phyloP scores from a whole-genome alignment of 2,113 vertebrate genomes.

The Myxocyprinus asiaticus region DNA sequence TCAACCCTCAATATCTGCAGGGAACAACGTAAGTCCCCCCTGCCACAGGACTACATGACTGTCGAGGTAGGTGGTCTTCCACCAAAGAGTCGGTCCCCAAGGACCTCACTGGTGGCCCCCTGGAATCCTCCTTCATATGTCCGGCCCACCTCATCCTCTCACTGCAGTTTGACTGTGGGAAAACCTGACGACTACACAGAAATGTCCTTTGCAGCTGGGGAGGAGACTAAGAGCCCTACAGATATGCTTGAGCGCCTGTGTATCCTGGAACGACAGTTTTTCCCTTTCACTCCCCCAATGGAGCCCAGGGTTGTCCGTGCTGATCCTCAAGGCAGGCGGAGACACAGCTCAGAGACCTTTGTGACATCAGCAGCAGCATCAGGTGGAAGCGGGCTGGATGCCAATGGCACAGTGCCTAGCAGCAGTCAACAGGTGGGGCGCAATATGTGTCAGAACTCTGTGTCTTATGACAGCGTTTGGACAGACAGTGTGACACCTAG shows the following conservation, averaged over 20 bases:
- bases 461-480: slow-evolving; percentile 84
- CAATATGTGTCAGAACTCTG: slow-evolving; percentile 81
- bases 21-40: slow-evolving; percentile 68
- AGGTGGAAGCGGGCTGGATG: slow-evolving; percentile 11
- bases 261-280: slow-evolving; percentile 80
- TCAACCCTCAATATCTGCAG: slow-evolving; percentile 59
- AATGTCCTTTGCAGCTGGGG: slow-evolving; percentile 83
- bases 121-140: slow-evolving; percentile 82
- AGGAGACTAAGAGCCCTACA: slow-evolving; percentile 70
- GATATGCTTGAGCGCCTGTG: slow-evolving; percentile 86
- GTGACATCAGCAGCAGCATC: slow-evolving; percentile 63
- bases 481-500: slow-evolving; percentile 68
- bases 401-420: slow-evolving; percentile 70
- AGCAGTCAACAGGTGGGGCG: slow-evolving; percentile 79
- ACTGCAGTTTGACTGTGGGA: slow-evolving; percentile 62
- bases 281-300: slow-evolving; percentile 66
- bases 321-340: slow-evolving; percentile 83
- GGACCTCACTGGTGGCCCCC: slow-evolving; percentile 82
- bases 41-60: slow-evolving; percentile 85
- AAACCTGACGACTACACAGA: slow-evolving; percentile 88
- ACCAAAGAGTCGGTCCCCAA: slow-evolving; percentile 73
- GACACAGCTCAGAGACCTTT: slow-evolving; percentile 87
- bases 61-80: slow-evolving; percentile 76
- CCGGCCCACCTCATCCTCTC: slow-evolving; percentile 65
- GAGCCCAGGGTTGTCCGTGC: slow-evolving; percentile 88